A percentile compares a stretch with the other conserved stretches of the same genome.
These are phyloP conservation scores for Tragelaphus oryx DNA, from an alignment of 2,797 vertebrate genomes.

Conservation along the genomic window DNA sequence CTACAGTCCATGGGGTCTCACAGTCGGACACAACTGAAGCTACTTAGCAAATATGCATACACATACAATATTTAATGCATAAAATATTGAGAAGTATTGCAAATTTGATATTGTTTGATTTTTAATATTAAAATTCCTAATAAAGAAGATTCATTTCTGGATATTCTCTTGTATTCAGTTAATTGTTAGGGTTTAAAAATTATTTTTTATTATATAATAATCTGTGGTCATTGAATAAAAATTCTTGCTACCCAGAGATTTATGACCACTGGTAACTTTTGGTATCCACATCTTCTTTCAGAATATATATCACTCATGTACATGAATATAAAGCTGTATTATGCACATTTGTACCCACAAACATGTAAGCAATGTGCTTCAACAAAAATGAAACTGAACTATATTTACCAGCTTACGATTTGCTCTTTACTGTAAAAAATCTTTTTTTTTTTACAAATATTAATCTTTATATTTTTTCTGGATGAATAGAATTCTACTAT, in stretches of 20 bases:
- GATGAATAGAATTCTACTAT: background rate
- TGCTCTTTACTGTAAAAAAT: background rate
- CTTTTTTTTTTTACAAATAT: background rate
- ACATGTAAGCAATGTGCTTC: background rate
- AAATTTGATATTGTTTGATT: background rate
- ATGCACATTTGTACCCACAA: background rate
- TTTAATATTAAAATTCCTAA: constrained; percentile 23
- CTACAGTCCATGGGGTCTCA: background rate
- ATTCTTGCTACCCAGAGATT: background rate
- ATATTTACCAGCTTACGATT: background rate
- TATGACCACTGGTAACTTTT: background rate
- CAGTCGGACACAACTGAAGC: background rate
- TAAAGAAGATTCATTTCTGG: background rate
- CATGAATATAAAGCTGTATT: background rate
- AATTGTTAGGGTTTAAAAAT: background rate
- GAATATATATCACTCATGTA: background rate
- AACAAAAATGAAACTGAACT: background rate
- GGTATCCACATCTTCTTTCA: background rate
- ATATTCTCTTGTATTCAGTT: background rate
- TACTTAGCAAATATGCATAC: background rate
- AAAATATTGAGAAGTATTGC: background rate
- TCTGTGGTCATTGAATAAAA: background rate
- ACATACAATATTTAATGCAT: background rate
- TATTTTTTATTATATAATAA: background rate
- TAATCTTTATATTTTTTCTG: background rate